A percentile compares a stretch with the other conserved stretches of the same genome.
Conservation (phyloP, 2,888 invertebrate genomes). For the Mayetiola destructor region DNA sequence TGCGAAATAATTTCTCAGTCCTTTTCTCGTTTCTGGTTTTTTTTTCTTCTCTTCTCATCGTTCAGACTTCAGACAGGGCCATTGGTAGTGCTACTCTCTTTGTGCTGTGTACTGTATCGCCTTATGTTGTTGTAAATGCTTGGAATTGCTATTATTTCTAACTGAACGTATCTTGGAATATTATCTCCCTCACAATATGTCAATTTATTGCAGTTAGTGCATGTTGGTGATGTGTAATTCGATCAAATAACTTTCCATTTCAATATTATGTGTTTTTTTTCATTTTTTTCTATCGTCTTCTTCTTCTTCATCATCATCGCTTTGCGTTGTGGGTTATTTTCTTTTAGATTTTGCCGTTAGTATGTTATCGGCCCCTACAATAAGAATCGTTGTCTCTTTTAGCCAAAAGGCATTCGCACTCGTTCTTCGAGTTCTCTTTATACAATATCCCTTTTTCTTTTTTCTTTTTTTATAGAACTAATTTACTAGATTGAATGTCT, state of each 20-base stretch:
- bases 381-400: too few species aligned
- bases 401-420: conserved; percentile 10
- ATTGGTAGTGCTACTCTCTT: too few species aligned
- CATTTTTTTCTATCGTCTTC: too few species aligned
- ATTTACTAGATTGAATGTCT: conserved; percentile 9
- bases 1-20: neutral
- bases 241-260: conserved; percentile 5
- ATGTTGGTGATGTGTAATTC: conserved; percentile 6
- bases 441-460: conserved; percentile 8
- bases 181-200: conserved; percentile 12
- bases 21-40: neutral
- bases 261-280: too few species aligned
- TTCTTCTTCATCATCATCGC: too few species aligned
- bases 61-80: neutral
- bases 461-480: conserved; percentile 9
- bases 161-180: neutral
- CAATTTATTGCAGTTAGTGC: conserved; percentile 10
- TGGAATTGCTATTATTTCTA: too few species aligned
- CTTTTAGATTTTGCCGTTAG: too few species aligned
- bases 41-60: neutral
- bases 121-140: too few species aligned
- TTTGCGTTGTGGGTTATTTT: too few species aligned
- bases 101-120: too few species aligned
- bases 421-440: too few species aligned
- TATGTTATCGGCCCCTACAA: too few species aligned